These are phyloP conservation scores for Actinostola sp. DNA, from an alignment of 92 coral and sea anemone species.

Conservation along the genomic window DNA sequence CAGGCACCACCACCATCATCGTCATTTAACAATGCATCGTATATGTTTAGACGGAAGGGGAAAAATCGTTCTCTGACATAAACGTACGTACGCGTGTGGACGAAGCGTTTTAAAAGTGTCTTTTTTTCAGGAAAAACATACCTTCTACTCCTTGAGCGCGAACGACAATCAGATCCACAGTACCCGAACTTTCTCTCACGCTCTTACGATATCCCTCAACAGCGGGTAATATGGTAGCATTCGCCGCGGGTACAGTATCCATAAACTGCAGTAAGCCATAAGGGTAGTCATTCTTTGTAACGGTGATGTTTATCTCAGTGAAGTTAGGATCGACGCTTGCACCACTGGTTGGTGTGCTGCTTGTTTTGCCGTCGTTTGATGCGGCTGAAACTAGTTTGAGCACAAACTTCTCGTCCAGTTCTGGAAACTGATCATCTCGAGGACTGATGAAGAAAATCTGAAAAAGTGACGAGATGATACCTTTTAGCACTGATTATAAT, in stretches of 20 bases:
- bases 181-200: slow-evolving; percentile 76
- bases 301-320: slow-evolving; percentile 81
- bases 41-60: too few species aligned
- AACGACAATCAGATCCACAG: slow-evolving; percentile 61
- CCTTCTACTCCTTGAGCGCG: slow-evolving; percentile 90
- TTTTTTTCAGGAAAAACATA: slow-evolving; percentile 7
- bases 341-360: slow-evolving; percentile 89
- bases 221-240: slow-evolving; percentile 61
- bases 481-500: not conserved
- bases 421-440: slow-evolving; percentile 75
- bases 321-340: slow-evolving; percentile 77
- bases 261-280: slow-evolving; percentile 92
- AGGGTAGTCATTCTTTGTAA: slow-evolving; percentile 76
- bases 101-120: not conserved
- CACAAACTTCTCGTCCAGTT: slow-evolving; percentile 70
- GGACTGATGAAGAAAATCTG: slow-evolving; percentile 57
- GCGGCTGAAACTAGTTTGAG: slow-evolving; percentile 71
- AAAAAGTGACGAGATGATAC: not conserved
- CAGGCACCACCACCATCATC: too few species aligned
- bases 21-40: too few species aligned
- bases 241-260: slow-evolving; percentile 55
- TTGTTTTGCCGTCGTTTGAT: slow-evolving; percentile 68
- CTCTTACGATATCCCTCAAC: slow-evolving; percentile 51
- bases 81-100: too few species aligned
- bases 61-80: too few species aligned